Evolutionary conservation across 2,797 vertebrate species (phyloP), one percentile per base, ranked within the genome.

Genomic region (Lepus oiostolus): DNA sequence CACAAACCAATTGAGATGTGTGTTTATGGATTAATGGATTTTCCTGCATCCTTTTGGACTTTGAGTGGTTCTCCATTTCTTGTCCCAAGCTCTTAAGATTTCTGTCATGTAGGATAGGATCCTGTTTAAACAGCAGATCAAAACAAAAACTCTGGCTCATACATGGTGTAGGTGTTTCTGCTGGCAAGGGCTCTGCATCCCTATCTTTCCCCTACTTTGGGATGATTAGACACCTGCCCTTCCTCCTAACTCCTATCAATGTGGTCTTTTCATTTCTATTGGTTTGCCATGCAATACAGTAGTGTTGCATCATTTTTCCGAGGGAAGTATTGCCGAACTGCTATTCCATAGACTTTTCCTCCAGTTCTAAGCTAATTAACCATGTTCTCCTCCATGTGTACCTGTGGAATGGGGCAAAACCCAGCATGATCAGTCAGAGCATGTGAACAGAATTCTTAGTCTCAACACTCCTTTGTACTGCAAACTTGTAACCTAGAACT

Each of bases 181-280:
- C 11, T 54, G 26, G 65, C 4, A 5, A 19, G 4, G 54, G 4
- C 26, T 12, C 5, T 76, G 30, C 3, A 35, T 72, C n/a, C 8
- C 12, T 76, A 30, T 30, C 30, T 14, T 4, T 42, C 14, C 7
- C 10, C 1, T 42, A 9, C 19, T 12, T 35, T 62, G 13, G 11
- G 2, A n/a, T 4, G 7, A 1, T 54, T 32, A 32, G 12, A 50
- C 0, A 10, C 1, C 4, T n/a, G 6, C 4, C 19, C 8, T 58
- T 38, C 30, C 17, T 30, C 2, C 2, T 9, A 0, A 9, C 11
- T 42, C 16, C 9, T 5, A 28, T 5, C 8, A n/a, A 5, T 24
- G 3, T 5, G 17, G 5, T 58, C 13, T 50, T 42, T 21, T 3
- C 1, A 74, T 9, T 3, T 8, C 10, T 32, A 85, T 60, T 47